Base-by-base conservation (phyloP, 1,140 invertebrate species). In the Drosophila parvula region DNA sequence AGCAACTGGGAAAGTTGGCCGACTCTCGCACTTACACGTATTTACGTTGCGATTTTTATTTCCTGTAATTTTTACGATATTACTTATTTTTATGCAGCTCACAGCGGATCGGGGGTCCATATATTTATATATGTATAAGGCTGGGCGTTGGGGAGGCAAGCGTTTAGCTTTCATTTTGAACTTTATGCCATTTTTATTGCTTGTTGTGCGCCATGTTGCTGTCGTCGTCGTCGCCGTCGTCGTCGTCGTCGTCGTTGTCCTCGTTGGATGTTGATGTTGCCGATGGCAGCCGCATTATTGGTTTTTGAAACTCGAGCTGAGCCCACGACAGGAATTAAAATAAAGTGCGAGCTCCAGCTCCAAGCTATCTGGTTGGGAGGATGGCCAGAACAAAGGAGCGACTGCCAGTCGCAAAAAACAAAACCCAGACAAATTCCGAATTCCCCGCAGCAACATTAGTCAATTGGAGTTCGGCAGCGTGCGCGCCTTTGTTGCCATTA, bases 51-150 rank as follows among this genome's bases (percentile, higher is more conserved):
- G 79, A 88, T 89, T 88, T 86, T 88, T 89, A 88, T 88, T 88
- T 88, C 83, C 83, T 88, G 83, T 89, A 88, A 88, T 88, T 88
- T 86, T 89, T 79, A 88, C 83, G 83, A 88, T 89, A 88, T 88
- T 88, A 88, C 84, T 88, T 88, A 88, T 83, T 88, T 88, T 88
- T 89, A 88, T 88, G 83, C 84, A 84, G 64, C 84, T 57, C 83
- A 89, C 84, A 88, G 65, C 77, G 59, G 63, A 73, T 38, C 70
- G 44, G 50, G 53, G 34, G 59, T 45, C 41, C 38, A 43, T 32
- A 51, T 10, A 34, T 0, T 18, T 16, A 16, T 47, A 58, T 18
- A 30, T 45, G 32, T 36, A 36, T 53, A 14, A 9, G 38, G 16
- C 47, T 18, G 56, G 40, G 60, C 22, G 10, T 55, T 59, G 48